A percentile compares a stretch with the other conserved stretches of the same genome.
Evolutionary conservation across 2,113 vertebrate species (phyloP).

Genomic region (Microtus montanus): DNA sequence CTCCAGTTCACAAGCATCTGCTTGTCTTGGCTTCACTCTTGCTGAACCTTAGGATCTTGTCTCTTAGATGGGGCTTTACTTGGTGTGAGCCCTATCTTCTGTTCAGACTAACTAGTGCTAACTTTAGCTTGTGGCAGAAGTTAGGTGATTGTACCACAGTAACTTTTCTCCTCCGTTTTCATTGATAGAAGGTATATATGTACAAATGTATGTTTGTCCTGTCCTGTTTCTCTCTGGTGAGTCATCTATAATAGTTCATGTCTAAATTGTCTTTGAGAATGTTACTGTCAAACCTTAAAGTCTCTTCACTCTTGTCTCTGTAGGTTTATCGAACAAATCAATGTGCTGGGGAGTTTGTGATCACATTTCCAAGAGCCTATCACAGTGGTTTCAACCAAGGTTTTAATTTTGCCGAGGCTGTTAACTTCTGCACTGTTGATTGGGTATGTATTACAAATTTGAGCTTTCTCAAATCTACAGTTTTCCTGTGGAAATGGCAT

Average conservation of each 20-base stretch:
- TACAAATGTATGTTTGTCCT: neutral
- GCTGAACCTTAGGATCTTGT: neutral
- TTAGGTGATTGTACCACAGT: neutral
- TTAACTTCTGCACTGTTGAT: constrained; percentile 99
- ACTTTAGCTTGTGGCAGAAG: constrained; percentile 26
- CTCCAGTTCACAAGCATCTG: neutral
- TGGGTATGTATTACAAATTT: constrained; percentile 88
- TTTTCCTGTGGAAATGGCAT: neutral
- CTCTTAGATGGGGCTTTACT: neutral
- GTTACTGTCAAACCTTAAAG: neutral
- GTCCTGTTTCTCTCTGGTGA: neutral
- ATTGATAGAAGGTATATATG: neutral
- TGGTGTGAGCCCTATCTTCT: neutral
- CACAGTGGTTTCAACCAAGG: constrained; percentile 99
- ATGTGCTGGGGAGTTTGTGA: constrained; percentile 98
- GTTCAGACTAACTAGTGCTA: neutral
- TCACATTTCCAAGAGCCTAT: constrained; percentile 98
- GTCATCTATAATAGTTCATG: neutral
- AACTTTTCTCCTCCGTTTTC: neutral
- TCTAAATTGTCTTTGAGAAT: constrained; percentile 14
- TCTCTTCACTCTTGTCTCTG: constrained; percentile 26
- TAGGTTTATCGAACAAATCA: constrained; percentile 99
- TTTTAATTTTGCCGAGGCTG: constrained; percentile 99
- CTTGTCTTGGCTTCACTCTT: neutral
- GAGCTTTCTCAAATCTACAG: neutral